Evolutionary conservation across 2,888 invertebrate species (phyloP), one percentile per base, ranked within the genome.

Genomic region (Atherix ibis): DNA sequence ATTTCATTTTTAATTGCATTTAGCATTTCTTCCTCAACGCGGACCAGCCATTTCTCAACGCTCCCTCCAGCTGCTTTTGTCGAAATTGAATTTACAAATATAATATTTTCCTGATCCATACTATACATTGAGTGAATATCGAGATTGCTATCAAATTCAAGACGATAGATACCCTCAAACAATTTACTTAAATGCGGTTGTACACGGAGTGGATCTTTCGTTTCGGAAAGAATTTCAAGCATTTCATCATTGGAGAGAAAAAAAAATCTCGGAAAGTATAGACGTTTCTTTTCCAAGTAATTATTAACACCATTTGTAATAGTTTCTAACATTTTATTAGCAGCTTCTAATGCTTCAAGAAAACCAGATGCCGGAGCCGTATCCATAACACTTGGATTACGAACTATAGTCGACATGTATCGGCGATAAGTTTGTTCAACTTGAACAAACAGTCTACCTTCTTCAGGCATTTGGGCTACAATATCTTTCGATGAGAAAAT

Each of bases 231-330:
- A 41, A 82, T 73, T 46, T 75, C 72, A 32, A 81, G 57, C 56
- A 82, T 67, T 54, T 81, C 80, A 44, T 73, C 71, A 51, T 82
- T 78, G 2, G 79, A 77, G 35, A 82, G 54, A 48, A 82, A 82
- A 58, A 79, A 81, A 49, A 83, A 76, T 43, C 81, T 71, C 10
- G 78, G 71, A 50, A 80, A 80, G 46, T 63, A 70, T 9, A 73
- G 52, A 38, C 76, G 61, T 46, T 76, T 74, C 50, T 69, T 67
- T 48, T 77, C 72, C 37, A 81, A 58, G 50, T 77, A 79, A 31
- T 65, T 62, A 46, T 69, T 70, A 1, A 78, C 67, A 2, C 74
- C 73, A 40, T 66, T 66, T 38, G 68, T 67, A 31, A 77, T 70
- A 40, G 66, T 65, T 40, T 77, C 76, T 27, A 78, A 51, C 31